Evolutionary conservation across 2,888 invertebrate genomes (phyloP).

Genomic region (Omphaloscelis lunosa): DNA sequence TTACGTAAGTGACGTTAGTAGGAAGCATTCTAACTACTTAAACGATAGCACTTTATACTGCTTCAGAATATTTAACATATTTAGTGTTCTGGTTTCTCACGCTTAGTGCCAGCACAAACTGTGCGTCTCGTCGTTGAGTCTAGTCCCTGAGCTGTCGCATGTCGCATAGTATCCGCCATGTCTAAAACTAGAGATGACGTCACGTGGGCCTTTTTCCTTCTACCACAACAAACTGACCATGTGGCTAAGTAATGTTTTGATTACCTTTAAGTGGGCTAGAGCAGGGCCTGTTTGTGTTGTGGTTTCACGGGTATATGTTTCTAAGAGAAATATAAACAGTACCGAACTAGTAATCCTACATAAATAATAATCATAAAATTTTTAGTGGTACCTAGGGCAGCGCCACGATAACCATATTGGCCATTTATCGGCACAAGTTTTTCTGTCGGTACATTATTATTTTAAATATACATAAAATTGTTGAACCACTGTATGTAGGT

Average conservation of each 20-base stretch:
- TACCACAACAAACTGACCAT: not conserved
- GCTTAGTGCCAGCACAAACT: not conserved
- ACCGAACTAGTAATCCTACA: not conserved
- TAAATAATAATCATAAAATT: not conserved
- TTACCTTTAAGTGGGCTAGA: slow-evolving; percentile 17
- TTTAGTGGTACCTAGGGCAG: not conserved
- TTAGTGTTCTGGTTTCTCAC: not conserved
- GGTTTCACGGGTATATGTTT: slow-evolving; percentile 1
- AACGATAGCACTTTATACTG: slow-evolving; percentile 28
- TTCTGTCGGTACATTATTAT: not conserved
- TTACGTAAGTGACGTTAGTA: too few relatives aligned
- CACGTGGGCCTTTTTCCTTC: not conserved
- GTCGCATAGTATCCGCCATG: not conserved
- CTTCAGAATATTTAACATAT: not conserved
- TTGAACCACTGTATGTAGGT: not conserved
- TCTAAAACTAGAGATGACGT: not conserved
- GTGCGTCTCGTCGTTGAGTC: not conserved
- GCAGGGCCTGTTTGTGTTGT: slow-evolving; percentile 7
- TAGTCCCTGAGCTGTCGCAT: not conserved
- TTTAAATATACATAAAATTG: not conserved
- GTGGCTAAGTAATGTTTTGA: slow-evolving; percentile 31
- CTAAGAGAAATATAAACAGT: not conserved
- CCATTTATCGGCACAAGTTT: not conserved
- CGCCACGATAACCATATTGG: too few relatives aligned
- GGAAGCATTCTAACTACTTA: slow-evolving; percentile 28